Evolutionary conservation across 2,888 invertebrate species (phyloP), one percentile per base, ranked within the genome.

Genomic region (Drosophila longiperda): DNA sequence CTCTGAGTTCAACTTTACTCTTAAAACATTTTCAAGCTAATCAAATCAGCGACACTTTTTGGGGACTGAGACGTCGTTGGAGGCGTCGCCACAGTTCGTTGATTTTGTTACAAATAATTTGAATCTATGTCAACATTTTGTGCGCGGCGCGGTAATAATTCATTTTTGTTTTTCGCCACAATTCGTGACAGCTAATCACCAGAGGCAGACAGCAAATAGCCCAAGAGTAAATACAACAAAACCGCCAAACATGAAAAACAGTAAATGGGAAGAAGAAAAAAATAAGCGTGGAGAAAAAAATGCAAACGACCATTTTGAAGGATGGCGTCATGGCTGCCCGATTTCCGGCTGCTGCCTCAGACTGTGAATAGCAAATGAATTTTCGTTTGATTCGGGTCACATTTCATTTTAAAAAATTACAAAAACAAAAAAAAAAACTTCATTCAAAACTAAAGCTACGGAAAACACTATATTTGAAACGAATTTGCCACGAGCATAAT

Each of bases 61-160:
- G 45, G 4, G 26, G 45, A n/a, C 29, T 20, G n/a, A 11, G 36
- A 9, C 12, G 6, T 36, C 17, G 15, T 23, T 12, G 69, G 57
- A 26, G 48, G 32, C 33, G 40, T 55, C 62, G 80, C 57, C 69
- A 83, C 82, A 80, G 82, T 78, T 86, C 86, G 87, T 87, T 89
- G 86, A 75, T 66, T 87, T 78, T 71, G 84, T 87, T 74, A 89
- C 80, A 87, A 89, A 89, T 87, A 87, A 86, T 86, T 89, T 87
- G 87, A 86, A 87, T 86, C 87, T 89, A 87, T 89, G 87, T 89
- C 86, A 89, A 83, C 87, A 89, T 78, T 86, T 76, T 72, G 76
- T 75, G 61, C 76, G 72, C 78, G 61, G 68, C 78, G 76, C 75
- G 73, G 83, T 76, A 87, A 87, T 87, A 87, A 89, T 89, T 87